Evolutionary conservation across 2,113 vertebrate species (phyloP), one percentile per base, ranked within the genome.

Genomic region (Cyphomyrus discorhynchus): DNA sequence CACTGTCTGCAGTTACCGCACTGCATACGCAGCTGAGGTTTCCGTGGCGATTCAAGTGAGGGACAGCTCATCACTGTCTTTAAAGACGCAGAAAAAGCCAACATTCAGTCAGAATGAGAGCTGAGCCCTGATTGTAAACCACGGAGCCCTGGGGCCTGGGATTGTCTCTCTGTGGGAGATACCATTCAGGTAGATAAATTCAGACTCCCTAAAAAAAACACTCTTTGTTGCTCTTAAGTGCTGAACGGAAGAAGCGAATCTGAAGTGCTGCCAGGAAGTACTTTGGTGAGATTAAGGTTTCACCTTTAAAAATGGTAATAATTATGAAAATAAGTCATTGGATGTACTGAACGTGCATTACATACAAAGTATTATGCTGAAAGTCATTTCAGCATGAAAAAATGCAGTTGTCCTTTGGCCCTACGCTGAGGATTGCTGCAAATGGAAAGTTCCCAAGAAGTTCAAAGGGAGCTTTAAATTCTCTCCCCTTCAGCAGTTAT

Each of bases 221-320:
- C 74, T 39, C 35, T 80, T 39, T 80, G 74, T 80, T 42, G 74
- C 74, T 80, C 35, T 80, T 80, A 80, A 80, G 35, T 80, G 74
- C 74, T 39, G 31, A 80, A 19, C 15, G 13, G 74, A 49, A 46
- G 21, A 49, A 85, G 82, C n/a, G n/a, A 27, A 85, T 85, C 82
- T 45, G 19, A 31, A 66, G 21, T 62, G 35, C 35, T 58, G 39
- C 21, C 53, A 62, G 53, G 10, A 62, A 31, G 35, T 46, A 21
- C 87, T 62, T 58, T 62, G 17, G 35, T 5, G 56, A 21, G 56
- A 62, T 88, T 62, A 88, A 58, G 56, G 39, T 62, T 88, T 88
- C 56, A 66, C 56, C 31, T 88, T 88, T 17, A 87, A 88, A 62
- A 88, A 62, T 35, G 21, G 87, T n/a, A 88, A 45, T 62, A 45